Base-by-base conservation (phyloP, 2,888 invertebrate species). In the Dolichomitus sp. region DNA sequence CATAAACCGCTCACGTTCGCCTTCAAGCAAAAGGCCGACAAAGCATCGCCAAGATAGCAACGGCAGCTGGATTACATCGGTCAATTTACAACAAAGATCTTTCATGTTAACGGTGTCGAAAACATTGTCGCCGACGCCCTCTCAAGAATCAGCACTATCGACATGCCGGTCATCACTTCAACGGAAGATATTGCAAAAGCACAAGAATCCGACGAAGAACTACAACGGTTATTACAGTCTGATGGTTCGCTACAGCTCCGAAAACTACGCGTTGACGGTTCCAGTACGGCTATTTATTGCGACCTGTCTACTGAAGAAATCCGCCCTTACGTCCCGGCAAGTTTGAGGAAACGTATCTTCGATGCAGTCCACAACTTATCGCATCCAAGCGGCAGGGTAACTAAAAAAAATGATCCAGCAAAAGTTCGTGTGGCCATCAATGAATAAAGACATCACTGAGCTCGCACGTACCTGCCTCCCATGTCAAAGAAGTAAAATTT, bases 401-500 rank as follows among this genome's bases (percentile, higher is more conserved):
- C 88, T 5, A 61, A 45, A 23, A 84, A n/a, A 81, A 45, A 48
- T 88, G n/a, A 85, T 91, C 17, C 30, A 77, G n/a, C 66, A 83
- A 45, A 85, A 84, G 54, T 90, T 84, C 52, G 81, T 88, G 2
- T 91, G 90, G 89, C 89, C 89, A 0, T 54, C 30, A 0, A 88
- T 91, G 77, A 83, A 84, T 5, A 86, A 86, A 17, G 88, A 92
- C 63, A 82, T 90, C 37, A 76, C 73, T 12, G 23, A 78, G 12
- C 92, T 90, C 89, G 85, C 88, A 2, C 80, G 85, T 30, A 73
- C 85, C 5, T 93, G 92, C 80, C n/a, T 88, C 2, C 48, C 81
- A 0, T 93, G 91, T 77, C 93, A 93, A 77, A 70, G 75, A 17
- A 52, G 85, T 7, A 93, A 92, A 72, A 73, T 91, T 4, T 48